Evolutionary conservation across 2,797 vertebrate species (phyloP).

Genomic region (Lithobates sylvaticus): DNA sequence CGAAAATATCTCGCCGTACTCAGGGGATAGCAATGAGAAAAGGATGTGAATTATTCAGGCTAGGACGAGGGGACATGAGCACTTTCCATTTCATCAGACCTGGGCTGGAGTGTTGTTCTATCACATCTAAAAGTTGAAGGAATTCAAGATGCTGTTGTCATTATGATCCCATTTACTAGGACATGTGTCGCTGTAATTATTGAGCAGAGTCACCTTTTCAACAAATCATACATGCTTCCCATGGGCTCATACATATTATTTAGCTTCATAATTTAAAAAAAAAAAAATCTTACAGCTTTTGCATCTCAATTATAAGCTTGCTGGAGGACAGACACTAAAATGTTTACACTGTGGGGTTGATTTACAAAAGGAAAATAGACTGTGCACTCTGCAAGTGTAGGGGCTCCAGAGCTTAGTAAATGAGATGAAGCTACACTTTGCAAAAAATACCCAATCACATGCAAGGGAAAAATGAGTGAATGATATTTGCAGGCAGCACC

Average conservation of each 20-base stretch:
- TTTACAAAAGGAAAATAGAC: no score
- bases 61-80: constrained; percentile 7
- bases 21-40: constrained; percentile 23
- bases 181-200: neutral
- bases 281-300: neutral
- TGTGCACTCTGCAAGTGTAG: no score
- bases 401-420: no score
- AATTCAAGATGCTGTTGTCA: neutral
- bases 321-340: neutral
- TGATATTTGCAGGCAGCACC: no score
- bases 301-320: neutral
- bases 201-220: no score
- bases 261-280: neutral
- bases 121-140: constrained; percentile 7
- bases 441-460: no score
- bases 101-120: constrained; percentile 13
- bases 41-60: constrained; percentile 46
- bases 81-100: constrained; percentile 18
- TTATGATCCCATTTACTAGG: neutral
- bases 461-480: no score
- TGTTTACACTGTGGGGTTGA: no score
- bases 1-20: constrained; percentile 36
- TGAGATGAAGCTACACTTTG: no score
- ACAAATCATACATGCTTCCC: neutral
- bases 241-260: neutral